phyloP scores from a whole-genome alignment of 1,140 invertebrate genomes.

The Cylas formicarius region DNA sequence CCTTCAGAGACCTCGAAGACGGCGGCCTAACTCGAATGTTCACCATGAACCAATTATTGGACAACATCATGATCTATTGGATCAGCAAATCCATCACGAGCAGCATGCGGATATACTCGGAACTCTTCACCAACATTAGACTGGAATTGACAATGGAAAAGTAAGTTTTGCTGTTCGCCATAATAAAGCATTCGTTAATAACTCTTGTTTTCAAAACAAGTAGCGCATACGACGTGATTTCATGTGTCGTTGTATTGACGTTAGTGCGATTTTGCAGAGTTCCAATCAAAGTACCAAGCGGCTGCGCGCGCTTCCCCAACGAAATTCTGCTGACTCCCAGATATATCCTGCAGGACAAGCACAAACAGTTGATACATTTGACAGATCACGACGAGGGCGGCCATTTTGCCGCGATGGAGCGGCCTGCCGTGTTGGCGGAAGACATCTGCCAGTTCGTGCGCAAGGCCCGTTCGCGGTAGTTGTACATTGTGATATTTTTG shows the following conservation, averaged over 20 bases:
- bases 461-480: too few relatives aligned
- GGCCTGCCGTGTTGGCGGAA: conserved; percentile 58
- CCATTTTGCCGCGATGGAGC: conserved; percentile 79
- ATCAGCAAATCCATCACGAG: conserved; percentile 66
- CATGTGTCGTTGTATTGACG: too few relatives aligned
- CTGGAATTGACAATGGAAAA: conserved; percentile 46
- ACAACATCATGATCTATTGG: conserved; percentile 87
- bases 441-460: conserved; percentile 45
- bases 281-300: conserved; percentile 54
- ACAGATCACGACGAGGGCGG: conserved; percentile 60
- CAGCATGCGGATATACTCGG: conserved; percentile 67
- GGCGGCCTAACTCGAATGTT: conserved; percentile 61
- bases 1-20: conserved; percentile 51
- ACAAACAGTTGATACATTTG: conserved; percentile 55
- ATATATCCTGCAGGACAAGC: conserved; percentile 52
- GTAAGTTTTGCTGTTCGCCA: too few relatives aligned
- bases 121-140: conserved; percentile 48
- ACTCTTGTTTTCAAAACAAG: too few relatives aligned
- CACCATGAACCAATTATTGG: conserved; percentile 67
- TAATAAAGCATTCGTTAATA: too few relatives aligned
- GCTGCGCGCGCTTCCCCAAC: conserved; percentile 55
- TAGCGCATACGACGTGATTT: too few relatives aligned
- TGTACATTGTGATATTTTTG: too few relatives aligned
- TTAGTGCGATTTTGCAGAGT: conserved; percentile 45
- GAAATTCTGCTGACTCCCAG: conserved; percentile 55